phyloP scores from a whole-genome alignment of 2,113 vertebrate species.

The Seriola quinqueradiata region DNA sequence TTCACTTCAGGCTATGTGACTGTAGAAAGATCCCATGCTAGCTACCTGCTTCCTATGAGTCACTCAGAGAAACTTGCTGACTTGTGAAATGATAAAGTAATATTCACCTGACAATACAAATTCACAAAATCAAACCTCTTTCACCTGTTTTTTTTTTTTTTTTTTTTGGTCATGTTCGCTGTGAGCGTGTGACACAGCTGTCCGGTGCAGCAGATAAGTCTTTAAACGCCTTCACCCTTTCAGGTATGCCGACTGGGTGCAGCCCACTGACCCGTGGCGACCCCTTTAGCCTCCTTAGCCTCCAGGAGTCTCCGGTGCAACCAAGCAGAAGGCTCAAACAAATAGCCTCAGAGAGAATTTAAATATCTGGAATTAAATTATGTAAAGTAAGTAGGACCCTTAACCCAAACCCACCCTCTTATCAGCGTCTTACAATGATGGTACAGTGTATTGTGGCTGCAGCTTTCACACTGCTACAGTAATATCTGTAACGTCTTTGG shows the following conservation, averaged over 20 bases:
- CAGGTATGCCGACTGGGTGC: slow-evolving; percentile 42
- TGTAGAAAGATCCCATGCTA: background rate
- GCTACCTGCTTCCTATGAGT: background rate
- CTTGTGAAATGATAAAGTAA: background rate
- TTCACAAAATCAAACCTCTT: background rate
- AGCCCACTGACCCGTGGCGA: slow-evolving; percentile 58
- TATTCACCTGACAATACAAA: background rate
- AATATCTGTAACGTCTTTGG: slow-evolving; percentile 17
- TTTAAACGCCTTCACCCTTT: slow-evolving; percentile 23
- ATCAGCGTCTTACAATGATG: slow-evolving; percentile 3
- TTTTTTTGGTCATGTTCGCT: background rate
- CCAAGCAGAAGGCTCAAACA: slow-evolving; percentile 68
- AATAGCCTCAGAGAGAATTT: slow-evolving; percentile 66
- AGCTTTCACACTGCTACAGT: background rate
- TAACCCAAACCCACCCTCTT: slow-evolving; percentile 8
- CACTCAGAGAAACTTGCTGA: background rate
- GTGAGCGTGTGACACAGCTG: background rate
- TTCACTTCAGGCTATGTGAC: background rate
- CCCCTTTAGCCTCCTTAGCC: slow-evolving; percentile 52
- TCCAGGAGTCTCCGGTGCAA: slow-evolving; percentile 56
- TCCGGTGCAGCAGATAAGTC: background rate
- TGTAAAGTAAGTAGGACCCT: slow-evolving; percentile 42
- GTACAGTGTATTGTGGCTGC: background rate
- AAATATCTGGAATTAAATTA: slow-evolving; percentile 65
- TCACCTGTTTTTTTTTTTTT: background rate